Base-by-base conservation (phyloP, 2,888 invertebrate species). In the Apodemia duryi region DNA sequence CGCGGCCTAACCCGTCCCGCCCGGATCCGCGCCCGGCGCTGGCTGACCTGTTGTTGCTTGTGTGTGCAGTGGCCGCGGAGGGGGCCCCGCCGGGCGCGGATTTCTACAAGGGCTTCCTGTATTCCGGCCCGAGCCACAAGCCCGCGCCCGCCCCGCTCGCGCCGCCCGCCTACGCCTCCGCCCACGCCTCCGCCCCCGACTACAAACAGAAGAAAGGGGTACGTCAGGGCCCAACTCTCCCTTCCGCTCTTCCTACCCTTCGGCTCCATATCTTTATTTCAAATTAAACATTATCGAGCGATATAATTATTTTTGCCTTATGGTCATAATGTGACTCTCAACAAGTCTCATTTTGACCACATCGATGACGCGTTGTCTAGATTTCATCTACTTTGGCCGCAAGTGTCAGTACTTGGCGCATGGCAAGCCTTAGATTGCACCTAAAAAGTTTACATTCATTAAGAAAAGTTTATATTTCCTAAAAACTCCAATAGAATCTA, bases 91-190 rank as follows among this genome's bases (percentile, higher is more conserved):
- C 95, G 94, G 94, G 94, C 94, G 94, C 94, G 94, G 96, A 96
- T 94, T 95, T 94, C 96, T 96, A 95, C 96, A 96, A 96, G 95
- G 94, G 93, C 94, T 95, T 93, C 94, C 93, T 93, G 94, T 95
- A 93, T 95, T 95, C 94, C 94, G 94, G 94, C 92, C 79, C 74
- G 70, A 73, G 77, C 79, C 71, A 73, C 67, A 72, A 75, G 74
- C 74, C 72, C 72, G 69, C 75, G 74, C 77, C 72, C 76, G 76
- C 77, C 74, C 75, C 77, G 76, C 74, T 83, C 79, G 78, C 80
- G 75, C 80, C 85, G 79, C 74, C 70, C 73, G 77, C 79, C 71
- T 73, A 67, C 72, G 75, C 73, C 74, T 72, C 32, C 72, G 69
- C 75, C 74, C 77, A 72, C 76, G 76, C 77, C 74, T 75, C 78